These are phyloP conservation scores for Epistrophe grossulariae DNA, from an alignment of 2,888 invertebrate genomes.

Conservation along the genomic window DNA sequence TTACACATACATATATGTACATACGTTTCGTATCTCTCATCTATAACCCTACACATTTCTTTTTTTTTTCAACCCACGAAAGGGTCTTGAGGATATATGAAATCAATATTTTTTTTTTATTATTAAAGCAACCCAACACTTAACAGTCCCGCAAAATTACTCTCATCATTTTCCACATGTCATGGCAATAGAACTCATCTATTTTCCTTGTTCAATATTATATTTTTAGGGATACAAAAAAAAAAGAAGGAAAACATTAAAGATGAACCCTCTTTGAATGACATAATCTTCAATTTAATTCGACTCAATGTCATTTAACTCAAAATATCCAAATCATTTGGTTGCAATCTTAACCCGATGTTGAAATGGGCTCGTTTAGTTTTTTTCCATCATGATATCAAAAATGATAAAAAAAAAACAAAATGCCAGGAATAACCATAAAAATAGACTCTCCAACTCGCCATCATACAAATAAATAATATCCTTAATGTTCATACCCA, in stretches of 20 bases:
- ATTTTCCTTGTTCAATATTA: slow-evolving; percentile 21
- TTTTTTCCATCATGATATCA: slow-evolving; percentile 25
- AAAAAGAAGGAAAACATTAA: not conserved
- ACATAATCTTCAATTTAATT: slow-evolving; percentile 62
- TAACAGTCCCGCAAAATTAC: slow-evolving; percentile 31
- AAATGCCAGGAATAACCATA: not conserved
- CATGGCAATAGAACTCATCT: slow-evolving; percentile 28
- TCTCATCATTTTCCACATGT: slow-evolving; percentile 26
- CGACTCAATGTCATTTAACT: slow-evolving; percentile 65
- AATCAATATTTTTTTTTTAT: slow-evolving; percentile 61
- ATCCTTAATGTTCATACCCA: slow-evolving; percentile 56
- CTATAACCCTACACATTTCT: not conserved
- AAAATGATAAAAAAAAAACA: slow-evolving; percentile 23
- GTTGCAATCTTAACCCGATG: slow-evolving; percentile 34
- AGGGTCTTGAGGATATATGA: slow-evolving; percentile 51
- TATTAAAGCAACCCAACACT: slow-evolving; percentile 53
- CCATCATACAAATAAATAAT: slow-evolving; percentile 63
- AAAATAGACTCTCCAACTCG: slow-evolving; percentile 14
- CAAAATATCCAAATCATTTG: slow-evolving; percentile 60
- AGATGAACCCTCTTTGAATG: slow-evolving; percentile 29
- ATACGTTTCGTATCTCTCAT: not conserved
- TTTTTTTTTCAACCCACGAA: not conserved
- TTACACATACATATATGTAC: not conserved
- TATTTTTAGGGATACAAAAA: not conserved
- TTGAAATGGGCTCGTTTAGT: slow-evolving; percentile 45